Base-by-base conservation (phyloP, 2,113 vertebrate genomes). In the Pangasianodon gigas region DNA sequence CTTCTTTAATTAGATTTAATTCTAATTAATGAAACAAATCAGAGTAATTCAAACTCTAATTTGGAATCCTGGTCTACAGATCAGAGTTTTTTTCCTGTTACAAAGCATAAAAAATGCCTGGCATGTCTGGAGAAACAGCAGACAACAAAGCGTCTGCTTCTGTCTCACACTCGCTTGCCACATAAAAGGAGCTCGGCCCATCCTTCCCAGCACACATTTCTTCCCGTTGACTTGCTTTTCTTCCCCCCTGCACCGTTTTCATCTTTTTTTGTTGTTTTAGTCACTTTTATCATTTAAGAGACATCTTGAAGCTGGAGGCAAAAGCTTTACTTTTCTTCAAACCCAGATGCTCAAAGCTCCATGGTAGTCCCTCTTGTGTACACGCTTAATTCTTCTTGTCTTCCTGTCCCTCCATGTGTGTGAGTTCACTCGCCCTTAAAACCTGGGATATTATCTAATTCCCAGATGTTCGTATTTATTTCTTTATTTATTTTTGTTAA, bases 61-160 rank as follows among this genome's bases (percentile, higher is more conserved):
- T 67, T 51, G 29, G 13, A 89, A 41, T 21, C 1, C 9, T 11
- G 54, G 14, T 51, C 2, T 32, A 46, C 24, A 58, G 51, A 81
- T 71, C 37, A 85, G 52, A 65, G 18, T 82, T 54, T 87, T 83
- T 83, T 32, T 56, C 41, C 69, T 81, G 26, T 54, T 52, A 71
- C 19, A 0, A 62, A 69, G 67, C 51, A 85, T 74, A 24, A 89
- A 91, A 84, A n/a, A 89, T 75, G 84, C 24, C 7, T n/a, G 7
- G 75, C 41, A 82, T 65, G 77, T 86, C 87, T 86, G 54, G 89
- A 48, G 75, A 29, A 88, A 90, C 87, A 77, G 93, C 91, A 90
- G 90, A 75, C 56, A 87, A 84, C 85, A 89, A 93, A 91, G 92
- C 89, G 86, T 69, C 93, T 91, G 91, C 86, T 91, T 93, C 92